A percentile compares a stretch with the other conserved stretches of the same genome.
These are phyloP conservation scores for Drosophila chauvacae DNA, from an alignment of 1,140 invertebrate species.

Conservation along the genomic window DNA sequence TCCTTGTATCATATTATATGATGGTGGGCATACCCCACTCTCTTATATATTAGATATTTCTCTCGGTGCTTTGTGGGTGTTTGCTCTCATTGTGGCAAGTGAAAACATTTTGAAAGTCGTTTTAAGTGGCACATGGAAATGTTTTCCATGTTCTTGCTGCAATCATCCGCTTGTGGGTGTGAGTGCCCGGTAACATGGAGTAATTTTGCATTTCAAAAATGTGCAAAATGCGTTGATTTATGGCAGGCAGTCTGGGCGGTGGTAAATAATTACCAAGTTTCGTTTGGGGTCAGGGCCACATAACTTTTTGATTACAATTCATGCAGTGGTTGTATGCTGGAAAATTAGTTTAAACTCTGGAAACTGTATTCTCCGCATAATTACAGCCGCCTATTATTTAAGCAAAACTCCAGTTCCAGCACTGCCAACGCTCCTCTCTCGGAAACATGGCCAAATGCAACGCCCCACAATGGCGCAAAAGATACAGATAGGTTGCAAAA, in stretches of 20 bases:
- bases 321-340: not conserved
- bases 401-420: conserved; percentile 5
- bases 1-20: too few relatives aligned
- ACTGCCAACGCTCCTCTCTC: conserved; percentile 16
- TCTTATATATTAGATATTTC: not conserved
- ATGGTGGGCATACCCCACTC: too few relatives aligned
- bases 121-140: conserved; percentile 64
- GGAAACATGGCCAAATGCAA: conserved; percentile 30
- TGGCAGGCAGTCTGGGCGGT: conserved; percentile 17
- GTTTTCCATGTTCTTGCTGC: conserved; percentile 44
- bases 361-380: not conserved
- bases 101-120: conserved; percentile 77
- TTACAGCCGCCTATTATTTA: conserved; percentile 24
- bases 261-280: conserved; percentile 52
- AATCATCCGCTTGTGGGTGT: conserved; percentile 23
- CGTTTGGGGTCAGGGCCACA: conserved; percentile 26
- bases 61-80: conserved; percentile 41
- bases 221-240: conserved; percentile 51
- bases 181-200: conserved; percentile 16
- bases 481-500: too few relatives aligned
- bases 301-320: conserved; percentile 35
- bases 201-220: conserved; percentile 44
- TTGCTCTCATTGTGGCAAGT: conserved; percentile 57
- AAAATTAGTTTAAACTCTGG: conserved; percentile 1
- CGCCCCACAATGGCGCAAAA: too few relatives aligned